Conservation (phyloP, 2,888 invertebrate genomes). For the Dromius quadrimaculatus region DNA sequence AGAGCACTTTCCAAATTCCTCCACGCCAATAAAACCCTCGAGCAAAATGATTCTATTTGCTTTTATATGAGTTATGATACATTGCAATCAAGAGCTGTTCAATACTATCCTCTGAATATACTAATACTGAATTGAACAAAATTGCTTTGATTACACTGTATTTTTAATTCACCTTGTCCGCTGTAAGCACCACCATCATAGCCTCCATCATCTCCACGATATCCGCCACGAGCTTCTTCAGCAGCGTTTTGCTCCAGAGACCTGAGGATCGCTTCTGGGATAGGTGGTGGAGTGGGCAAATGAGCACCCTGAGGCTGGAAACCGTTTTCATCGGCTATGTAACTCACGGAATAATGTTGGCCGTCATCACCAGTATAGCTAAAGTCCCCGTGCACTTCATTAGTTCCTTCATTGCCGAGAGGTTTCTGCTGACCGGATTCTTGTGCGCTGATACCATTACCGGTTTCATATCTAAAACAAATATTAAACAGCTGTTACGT, state of each 20-base stretch:
- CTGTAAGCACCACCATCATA: constrained; percentile 41
- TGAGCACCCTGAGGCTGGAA: constrained; percentile 70
- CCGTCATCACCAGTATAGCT: constrained; percentile 69
- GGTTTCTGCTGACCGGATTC: constrained; percentile 81
- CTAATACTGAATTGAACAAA: too few species aligned
- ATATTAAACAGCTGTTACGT: too few species aligned
- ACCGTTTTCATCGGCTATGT: constrained; percentile 69
- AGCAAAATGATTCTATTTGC: too few species aligned
- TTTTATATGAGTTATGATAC: too few species aligned
- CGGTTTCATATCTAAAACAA: constrained; percentile 78
- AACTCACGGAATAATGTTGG: constrained; percentile 66
- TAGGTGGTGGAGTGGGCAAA: constrained; percentile 72
- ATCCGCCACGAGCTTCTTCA: constrained; percentile 57
- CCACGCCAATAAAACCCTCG: too few species aligned
- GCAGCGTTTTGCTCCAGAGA: constrained; percentile 67
- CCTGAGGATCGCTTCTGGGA: constrained; percentile 71
- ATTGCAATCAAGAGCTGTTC: too few species aligned
- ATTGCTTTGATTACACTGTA: too few species aligned
- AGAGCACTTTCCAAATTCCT: too few species aligned
- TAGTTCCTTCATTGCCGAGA: constrained; percentile 72
- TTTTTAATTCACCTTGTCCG: too few species aligned
- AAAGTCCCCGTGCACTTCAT: constrained; percentile 67
- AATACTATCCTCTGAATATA: too few species aligned
- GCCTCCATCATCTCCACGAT: constrained; percentile 53
- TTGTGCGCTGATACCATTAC: constrained; percentile 80